phyloP scores from a whole-genome alignment of 2,797 vertebrate genomes.

The Anas acuta region DNA sequence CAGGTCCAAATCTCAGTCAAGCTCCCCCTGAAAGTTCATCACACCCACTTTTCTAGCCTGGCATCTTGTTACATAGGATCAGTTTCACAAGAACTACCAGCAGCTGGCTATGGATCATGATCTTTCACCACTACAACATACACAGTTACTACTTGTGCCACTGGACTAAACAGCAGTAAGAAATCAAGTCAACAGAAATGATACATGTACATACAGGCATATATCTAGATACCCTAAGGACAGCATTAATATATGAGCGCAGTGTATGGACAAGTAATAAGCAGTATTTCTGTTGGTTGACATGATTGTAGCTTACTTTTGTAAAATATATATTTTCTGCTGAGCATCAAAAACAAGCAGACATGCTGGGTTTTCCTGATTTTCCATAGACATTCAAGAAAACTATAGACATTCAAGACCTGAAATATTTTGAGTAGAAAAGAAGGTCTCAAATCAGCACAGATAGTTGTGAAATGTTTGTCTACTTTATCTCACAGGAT shows the following conservation, averaged over 20 bases:
- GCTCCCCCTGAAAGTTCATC: rapidly evolving
- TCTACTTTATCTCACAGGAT: neutral
- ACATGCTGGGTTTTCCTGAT: neutral
- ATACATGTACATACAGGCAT: neutral
- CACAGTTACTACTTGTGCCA: neutral
- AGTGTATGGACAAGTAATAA: neutral
- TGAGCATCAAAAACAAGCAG: neutral
- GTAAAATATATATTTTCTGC: neutral
- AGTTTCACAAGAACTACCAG: neutral
- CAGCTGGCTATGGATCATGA: neutral
- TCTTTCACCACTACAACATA: neutral
- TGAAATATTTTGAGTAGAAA: neutral
- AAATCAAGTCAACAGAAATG: constrained; percentile 10
- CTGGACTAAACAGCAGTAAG: neutral
- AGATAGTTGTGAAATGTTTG: neutral
- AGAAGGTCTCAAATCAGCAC: neutral
- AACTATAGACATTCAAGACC: neutral
- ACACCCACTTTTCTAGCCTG: neutral
- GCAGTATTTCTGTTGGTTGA: neutral
- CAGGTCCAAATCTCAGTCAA: neutral
- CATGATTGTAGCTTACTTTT: neutral
- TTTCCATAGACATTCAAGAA: neutral
- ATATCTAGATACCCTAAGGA: neutral
- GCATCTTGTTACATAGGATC: neutral
- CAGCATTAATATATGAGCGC: neutral